A percentile compares a stretch with the other conserved stretches of the same genome.
Evolutionary conservation across 2,888 invertebrate genomes (phyloP).

Genomic region (Xanthia icteritia): DNA sequence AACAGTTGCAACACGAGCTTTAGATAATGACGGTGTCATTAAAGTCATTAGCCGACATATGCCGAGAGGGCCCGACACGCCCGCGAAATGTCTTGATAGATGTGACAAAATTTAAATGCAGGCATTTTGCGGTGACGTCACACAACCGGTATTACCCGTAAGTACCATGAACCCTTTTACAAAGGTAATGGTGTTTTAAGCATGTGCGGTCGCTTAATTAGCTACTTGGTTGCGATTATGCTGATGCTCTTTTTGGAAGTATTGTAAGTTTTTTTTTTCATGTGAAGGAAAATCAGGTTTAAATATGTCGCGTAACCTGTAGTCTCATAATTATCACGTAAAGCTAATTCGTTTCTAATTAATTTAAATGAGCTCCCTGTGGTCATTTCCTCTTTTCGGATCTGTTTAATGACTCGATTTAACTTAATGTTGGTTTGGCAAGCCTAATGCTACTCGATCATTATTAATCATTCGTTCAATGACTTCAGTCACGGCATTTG

Average conservation of each 20-base stretch:
- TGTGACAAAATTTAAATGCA: conserved; percentile 57
- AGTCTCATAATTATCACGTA: background rate
- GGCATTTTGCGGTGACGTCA: conserved; percentile 58
- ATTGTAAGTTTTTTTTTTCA: background rate
- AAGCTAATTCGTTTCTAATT: conserved; percentile 12
- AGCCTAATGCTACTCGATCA: conserved; percentile 42
- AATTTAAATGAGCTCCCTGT: conserved; percentile 7
- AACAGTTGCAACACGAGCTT: conserved; percentile 32
- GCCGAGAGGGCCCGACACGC: conserved; percentile 28
- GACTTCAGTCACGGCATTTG: conserved; percentile 60
- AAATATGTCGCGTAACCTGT: background rate
- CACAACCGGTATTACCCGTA: conserved; percentile 36
- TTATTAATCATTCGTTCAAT: conserved; percentile 52
- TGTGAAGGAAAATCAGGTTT: background rate
- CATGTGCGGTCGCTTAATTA: conserved; percentile 9
- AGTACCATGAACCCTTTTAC: conserved; percentile 33
- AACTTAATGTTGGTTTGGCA: conserved; percentile 40
- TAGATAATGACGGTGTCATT: conserved; percentile 46
- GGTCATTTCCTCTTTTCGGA: conserved; percentile 9
- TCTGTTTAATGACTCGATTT: conserved; percentile 33
- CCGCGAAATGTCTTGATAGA: conserved; percentile 48
- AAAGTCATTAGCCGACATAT: conserved; percentile 46
- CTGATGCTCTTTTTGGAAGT: background rate
- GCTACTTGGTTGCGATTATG: background rate
- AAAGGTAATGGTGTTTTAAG: conserved; percentile 28